Conservation (phyloP, 1,140 invertebrate genomes). For the Drosophila repletoides region DNA sequence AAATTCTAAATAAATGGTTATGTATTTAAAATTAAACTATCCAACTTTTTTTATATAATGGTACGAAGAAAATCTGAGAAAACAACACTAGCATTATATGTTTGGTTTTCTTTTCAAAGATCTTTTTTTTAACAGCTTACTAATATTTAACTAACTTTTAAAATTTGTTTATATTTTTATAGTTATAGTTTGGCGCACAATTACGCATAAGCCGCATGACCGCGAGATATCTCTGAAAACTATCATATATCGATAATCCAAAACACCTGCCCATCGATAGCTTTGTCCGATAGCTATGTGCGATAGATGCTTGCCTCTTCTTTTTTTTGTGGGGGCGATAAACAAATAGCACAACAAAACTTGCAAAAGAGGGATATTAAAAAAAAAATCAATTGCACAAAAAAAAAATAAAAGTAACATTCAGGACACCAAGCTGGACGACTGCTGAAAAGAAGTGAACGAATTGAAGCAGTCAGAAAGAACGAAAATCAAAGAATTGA, state of each 20-base stretch:
- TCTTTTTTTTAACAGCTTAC: too few species aligned
- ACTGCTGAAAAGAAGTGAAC: conserved; percentile 23
- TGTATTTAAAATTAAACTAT: conserved; percentile 2
- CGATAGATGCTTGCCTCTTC: too few species aligned
- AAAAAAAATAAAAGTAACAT: conserved; percentile 2
- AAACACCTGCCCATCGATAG: not conserved
- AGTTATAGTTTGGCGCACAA: too few species aligned
- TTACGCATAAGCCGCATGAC: too few species aligned
- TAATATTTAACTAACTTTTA: too few species aligned
- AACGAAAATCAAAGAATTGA: conserved; percentile 12
- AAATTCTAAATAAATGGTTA: conserved; percentile 31
- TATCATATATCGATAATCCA: too few species aligned
- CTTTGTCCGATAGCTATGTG: not conserved
- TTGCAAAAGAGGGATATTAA: conserved; percentile 37
- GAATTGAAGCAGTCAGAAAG: conserved; percentile 16
- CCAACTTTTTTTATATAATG: too few species aligned
- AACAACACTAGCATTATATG: too few species aligned
- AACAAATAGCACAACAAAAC: conserved; percentile 51
- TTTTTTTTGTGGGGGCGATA: conserved; percentile 26
- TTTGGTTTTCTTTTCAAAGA: too few species aligned
- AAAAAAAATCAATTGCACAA: conserved; percentile 67
- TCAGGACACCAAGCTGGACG: conserved; percentile 5
- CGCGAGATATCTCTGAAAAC: too few species aligned
- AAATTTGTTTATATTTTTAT: too few species aligned
- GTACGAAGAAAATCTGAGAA: too few species aligned